Base-by-base conservation (phyloP, 2,113 vertebrate species). In the Piaya cayana region DNA sequence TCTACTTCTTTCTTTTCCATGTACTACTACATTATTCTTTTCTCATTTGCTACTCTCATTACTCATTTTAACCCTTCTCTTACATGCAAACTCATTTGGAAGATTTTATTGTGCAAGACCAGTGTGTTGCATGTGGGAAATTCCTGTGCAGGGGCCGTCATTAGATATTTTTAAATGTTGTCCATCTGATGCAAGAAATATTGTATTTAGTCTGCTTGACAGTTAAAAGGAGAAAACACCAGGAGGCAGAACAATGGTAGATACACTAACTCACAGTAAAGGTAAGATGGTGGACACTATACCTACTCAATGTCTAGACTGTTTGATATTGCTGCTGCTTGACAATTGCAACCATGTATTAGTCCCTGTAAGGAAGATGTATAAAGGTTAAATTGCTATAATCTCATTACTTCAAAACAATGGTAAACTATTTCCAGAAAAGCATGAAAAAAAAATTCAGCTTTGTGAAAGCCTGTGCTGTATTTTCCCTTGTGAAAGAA, bases 21-120 rank as follows among this genome's bases (percentile, higher is more conserved):
- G 0, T 47, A 49, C 7, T 1, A 30, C 37, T 5, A 42, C 0
- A 1, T 47, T 50, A 55, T n/a, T 82, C 9, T 82, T 15, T 29
- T 82, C 47, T 70, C 5, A 50, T 74, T 60, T 72, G 7, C 6
- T 64, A 5, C 52, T 82, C 50, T 20, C 7, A 29, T 30, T 47
- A 37, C 6, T 63, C 47, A 17, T 8, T 78, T 84, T 29, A 82
- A 56, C 2, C 1, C 3, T 52, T 36, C 21, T 83, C 26, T 86
- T n/a, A 58, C 34, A 8, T 67, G 16, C 21, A 39, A 13, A 22
- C 23, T 82, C 25, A 43, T 63, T 69, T 82, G 23, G 26, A 42
- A 69, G 18, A 5, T 37, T 58, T 82, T 53, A 36, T 37, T 65
- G 7, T 64, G 37, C 14, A 79, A 83, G 21, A 50, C 7, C 32